Evolutionary conservation across 2,888 invertebrate genomes (phyloP), one percentile per base, ranked within the genome.

Genomic region (Troides helena): DNA sequence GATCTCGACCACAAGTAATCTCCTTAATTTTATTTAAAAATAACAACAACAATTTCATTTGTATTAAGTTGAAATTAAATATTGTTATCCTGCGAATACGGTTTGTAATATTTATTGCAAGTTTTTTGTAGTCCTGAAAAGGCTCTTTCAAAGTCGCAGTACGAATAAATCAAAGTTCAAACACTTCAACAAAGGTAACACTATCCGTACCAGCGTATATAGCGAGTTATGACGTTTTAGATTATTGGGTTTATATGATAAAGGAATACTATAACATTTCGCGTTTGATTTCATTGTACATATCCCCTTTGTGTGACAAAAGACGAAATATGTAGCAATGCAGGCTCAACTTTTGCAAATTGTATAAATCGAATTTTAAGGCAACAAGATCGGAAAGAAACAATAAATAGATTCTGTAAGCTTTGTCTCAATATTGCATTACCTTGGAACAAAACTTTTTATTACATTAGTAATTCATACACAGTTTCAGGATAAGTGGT

Each of bases 171-270:
- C 65, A 65, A 62, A 62, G 65, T 65, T 65, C 69, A 57, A 69
- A 65, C 65, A 69, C 53, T 61, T 30, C 30, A 30, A 25, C 60
- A 69, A 60, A 36, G 56, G 62, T 69, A 69, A 65, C 62, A 30
- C 58, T 56, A 43, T 57, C 30, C 50, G 61, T 62, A 46, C 60
- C 65, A 65, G 46, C 65, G 43, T 12, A 14, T 46, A 14, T 46
- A 46, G 61, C 1, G 62, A 62, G 57, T 62, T 57, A 65, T 69
- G 57, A 65, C 50, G 50, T 62, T 65, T 65, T 62, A 65, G 57
- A 65, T 62, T 69, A 69, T 65, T 65, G 65, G 68, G 63, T 68
- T 68, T 62, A 60, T 64, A 68, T 60, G 30, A 65, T 62, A 69
- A 65, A 69, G 58, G 69, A 46, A 57, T 43, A 61, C 69, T 46